Base-by-base conservation (phyloP, 2,113 vertebrate species). In the Sapajus apella region DNA sequence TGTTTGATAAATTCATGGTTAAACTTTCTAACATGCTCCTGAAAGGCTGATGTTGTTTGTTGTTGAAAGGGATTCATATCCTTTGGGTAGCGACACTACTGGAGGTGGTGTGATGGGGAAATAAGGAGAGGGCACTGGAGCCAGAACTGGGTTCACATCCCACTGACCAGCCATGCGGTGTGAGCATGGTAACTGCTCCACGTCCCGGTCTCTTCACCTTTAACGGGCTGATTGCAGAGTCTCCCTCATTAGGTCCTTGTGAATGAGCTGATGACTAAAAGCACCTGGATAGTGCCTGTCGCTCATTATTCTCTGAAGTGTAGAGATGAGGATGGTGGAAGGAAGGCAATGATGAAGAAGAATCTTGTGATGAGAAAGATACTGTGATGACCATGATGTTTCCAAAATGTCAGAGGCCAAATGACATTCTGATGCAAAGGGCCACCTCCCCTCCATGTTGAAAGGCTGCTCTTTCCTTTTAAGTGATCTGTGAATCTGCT, bases 111-210 rank as follows among this genome's bases (percentile, higher is more conserved):
- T 9, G n/a, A 50, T 11, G 9, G 16, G 2, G 40, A 20, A 8
- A 21, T 4, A 27, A 35, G 21, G 17, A 43, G 37, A 10, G 6
- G 17, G 27, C 1, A 12, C 81, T 66, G 4, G 37, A 47, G 6
- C 27, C 27, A 35, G 95, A 70, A 2, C 6, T 4, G 1, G 56
- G 40, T 66, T 80, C 43, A 11, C 23, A 21, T 52, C 58, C 52
- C 6, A 0, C 58, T 2, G 9, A 20, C 35, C 9, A 13, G 8
- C 76, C 40, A 0, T 0, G 4, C 2, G 45, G 32, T 2, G 7
- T 1, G 12, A 75, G 27, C 40, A 0, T 5, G 10, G 30, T 4
- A 1, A 21, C 66, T 4, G 2, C 43, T 17, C 3, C 3, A 0
- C 5, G 0, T 21, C 32, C 25, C 25, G 2, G 0, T 27, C 6